A percentile compares a stretch with the other conserved stretches of the same genome.
phyloP scores from a whole-genome alignment of 2,113 vertebrate genomes.

The Ctenodactylus gundi region DNA sequence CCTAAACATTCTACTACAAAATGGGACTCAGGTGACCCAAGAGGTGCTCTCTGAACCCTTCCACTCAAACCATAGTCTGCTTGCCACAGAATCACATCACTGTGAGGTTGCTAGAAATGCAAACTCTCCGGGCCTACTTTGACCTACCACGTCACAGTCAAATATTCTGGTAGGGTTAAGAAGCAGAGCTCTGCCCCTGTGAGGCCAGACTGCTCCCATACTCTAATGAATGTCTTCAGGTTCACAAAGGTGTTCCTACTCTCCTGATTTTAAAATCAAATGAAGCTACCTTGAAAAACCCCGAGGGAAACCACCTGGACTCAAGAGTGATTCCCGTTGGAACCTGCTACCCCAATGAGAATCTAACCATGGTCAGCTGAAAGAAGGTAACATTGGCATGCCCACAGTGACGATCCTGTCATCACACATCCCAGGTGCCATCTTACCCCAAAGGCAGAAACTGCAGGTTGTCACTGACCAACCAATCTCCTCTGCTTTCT shows the following conservation, averaged over 20 bases:
- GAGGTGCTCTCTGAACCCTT: neutral
- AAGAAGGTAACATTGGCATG: neutral
- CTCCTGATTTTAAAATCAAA: conserved; percentile 31
- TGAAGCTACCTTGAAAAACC: neutral
- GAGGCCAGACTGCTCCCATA: neutral
- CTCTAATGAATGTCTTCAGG: neutral
- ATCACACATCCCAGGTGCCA: neutral
- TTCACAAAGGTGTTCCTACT: neutral
- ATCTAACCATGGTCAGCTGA: neutral
- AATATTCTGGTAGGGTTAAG: neutral
- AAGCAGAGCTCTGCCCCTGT: neutral
- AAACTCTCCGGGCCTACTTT: neutral
- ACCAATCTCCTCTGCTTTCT: neutral
- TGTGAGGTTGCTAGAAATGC: neutral
- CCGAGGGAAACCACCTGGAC: neutral
- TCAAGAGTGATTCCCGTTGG: neutral
- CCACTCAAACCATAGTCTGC: neutral
- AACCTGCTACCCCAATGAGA: neutral
- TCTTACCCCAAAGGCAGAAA: neutral
- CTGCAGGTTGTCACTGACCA: neutral
- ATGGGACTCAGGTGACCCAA: neutral
- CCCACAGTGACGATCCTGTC: neutral
- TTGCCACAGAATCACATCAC: too few species aligned
- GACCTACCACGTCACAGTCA: neutral
- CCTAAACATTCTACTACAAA: neutral